phyloP scores from a whole-genome alignment of 2,797 vertebrate genomes.

The Oreochromis mossambicus region DNA sequence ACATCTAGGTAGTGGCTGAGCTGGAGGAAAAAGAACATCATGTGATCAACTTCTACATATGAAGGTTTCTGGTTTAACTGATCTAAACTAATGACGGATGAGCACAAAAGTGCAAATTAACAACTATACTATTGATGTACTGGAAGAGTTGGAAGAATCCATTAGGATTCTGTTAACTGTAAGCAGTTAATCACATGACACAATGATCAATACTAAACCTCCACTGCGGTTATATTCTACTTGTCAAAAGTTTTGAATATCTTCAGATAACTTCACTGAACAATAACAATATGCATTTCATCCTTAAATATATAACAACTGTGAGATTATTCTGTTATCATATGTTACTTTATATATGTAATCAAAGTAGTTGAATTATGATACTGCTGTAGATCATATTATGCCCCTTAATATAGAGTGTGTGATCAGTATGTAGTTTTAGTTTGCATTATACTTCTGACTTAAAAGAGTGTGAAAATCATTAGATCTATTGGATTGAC shows the following conservation, averaged over 20 bases:
- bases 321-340: too few relatives aligned
- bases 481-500: too few relatives aligned
- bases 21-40: constrained; percentile 52
- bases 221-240: neutral
- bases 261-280: neutral
- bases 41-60: fast-evolving
- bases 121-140: neutral
- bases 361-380: too few relatives aligned
- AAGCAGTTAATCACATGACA: neutral
- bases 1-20: constrained; percentile 98
- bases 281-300: neutral
- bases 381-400: too few relatives aligned
- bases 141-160: too few relatives aligned
- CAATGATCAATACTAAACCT: neutral
- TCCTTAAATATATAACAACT: neutral
- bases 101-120: neutral
- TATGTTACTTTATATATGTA: too few relatives aligned
- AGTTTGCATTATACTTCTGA: too few relatives aligned
- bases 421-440: too few relatives aligned
- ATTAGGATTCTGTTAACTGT: neutral
- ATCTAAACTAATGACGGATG: neutral
- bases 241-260: neutral
- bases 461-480: too few relatives aligned
- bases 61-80: neutral
- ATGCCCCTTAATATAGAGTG: too few relatives aligned